Percentiles rank a stretch among this genome's conserved stretches.
Conservation (phyloP, 2,113 vertebrate genomes). For the Urocolius indicus region DNA sequence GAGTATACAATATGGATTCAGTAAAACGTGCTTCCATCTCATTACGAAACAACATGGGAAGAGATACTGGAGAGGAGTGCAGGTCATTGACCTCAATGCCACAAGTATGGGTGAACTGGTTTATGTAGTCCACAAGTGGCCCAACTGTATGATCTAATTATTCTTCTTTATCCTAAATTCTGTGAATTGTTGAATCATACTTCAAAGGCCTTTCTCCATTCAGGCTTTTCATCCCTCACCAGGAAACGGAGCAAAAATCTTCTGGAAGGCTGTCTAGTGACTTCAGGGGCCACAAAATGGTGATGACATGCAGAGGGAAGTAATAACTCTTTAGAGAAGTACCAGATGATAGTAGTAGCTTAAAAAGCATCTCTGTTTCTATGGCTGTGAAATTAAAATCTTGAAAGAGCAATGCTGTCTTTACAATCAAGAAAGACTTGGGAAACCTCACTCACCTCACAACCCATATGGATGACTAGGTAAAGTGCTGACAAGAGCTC, state of each 20-base stretch:
- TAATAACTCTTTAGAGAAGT: not conserved
- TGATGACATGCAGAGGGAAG: not conserved
- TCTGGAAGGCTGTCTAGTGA: not conserved
- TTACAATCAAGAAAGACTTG: not conserved
- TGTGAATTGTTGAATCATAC: not conserved
- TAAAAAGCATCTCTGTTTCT: not conserved
- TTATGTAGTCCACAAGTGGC: fast-evolving
- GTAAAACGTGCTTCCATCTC: not conserved
- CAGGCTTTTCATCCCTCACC: not conserved
- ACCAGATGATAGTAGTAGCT: not conserved
- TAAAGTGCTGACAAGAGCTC: not conserved
- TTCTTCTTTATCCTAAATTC: not conserved
- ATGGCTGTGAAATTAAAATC: not conserved
- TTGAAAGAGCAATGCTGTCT: not conserved
- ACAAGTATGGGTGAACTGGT: fast-evolving
- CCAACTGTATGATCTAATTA: not conserved
- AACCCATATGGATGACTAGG: not conserved
- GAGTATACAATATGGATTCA: not conserved
- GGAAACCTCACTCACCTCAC: not conserved
- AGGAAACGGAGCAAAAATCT: not conserved
- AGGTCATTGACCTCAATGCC: not conserved
- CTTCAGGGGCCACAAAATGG: not conserved
- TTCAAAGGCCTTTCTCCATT: not conserved
- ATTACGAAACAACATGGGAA: not conserved
- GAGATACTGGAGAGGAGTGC: not conserved